Percentiles rank a stretch among this genome's conserved stretches.
phyloP scores from a whole-genome alignment of 2,797 vertebrate species.

The Periparus ater region DNA sequence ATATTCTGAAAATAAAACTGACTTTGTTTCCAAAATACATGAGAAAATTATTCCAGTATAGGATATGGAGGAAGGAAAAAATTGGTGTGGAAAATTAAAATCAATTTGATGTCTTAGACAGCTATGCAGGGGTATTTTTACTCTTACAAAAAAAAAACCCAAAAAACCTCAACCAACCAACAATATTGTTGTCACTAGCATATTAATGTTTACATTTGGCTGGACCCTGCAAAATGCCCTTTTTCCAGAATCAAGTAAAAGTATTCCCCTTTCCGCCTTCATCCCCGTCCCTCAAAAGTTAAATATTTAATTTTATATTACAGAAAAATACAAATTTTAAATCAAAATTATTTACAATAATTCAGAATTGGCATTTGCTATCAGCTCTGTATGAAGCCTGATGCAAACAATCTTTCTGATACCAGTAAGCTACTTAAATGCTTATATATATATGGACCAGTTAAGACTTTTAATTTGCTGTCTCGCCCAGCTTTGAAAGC shows the following conservation, averaged over 20 bases:
- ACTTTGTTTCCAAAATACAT: slow-evolving; percentile 23
- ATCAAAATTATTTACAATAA: slow-evolving; percentile 73
- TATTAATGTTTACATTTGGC: slow-evolving; percentile 34
- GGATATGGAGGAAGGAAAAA: slow-evolving; percentile 65
- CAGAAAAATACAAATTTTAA: slow-evolving; percentile 66
- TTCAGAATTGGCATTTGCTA: slow-evolving; percentile 70
- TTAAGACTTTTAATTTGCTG: slow-evolving; percentile 56
- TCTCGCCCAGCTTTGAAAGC: slow-evolving; percentile 18
- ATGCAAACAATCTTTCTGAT: slow-evolving; percentile 67
- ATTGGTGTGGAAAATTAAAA: slow-evolving; percentile 39
- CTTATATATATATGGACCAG: slow-evolving; percentile 61
- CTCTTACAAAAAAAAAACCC: neutral
- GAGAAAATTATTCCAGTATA: slow-evolving; percentile 56
- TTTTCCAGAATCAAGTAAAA: slow-evolving; percentile 64
- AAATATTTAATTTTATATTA: slow-evolving; percentile 79
- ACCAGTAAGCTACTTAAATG: slow-evolving; percentile 66
- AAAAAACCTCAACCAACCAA: neutral
- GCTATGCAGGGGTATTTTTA: slow-evolving; percentile 47
- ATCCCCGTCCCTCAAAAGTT: slow-evolving; percentile 43
- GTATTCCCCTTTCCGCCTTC: slow-evolving; percentile 30
- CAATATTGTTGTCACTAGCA: slow-evolving; percentile 25
- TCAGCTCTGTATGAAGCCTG: slow-evolving; percentile 50
- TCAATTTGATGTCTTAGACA: slow-evolving; percentile 22
- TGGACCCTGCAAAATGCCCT: slow-evolving; percentile 73
- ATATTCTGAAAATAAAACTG: slow-evolving; percentile 23